A percentile compares a stretch with the other conserved stretches of the same genome.
phyloP scores from a whole-genome alignment of 2,113 vertebrate genomes.

The Balaeniceps rex region DNA sequence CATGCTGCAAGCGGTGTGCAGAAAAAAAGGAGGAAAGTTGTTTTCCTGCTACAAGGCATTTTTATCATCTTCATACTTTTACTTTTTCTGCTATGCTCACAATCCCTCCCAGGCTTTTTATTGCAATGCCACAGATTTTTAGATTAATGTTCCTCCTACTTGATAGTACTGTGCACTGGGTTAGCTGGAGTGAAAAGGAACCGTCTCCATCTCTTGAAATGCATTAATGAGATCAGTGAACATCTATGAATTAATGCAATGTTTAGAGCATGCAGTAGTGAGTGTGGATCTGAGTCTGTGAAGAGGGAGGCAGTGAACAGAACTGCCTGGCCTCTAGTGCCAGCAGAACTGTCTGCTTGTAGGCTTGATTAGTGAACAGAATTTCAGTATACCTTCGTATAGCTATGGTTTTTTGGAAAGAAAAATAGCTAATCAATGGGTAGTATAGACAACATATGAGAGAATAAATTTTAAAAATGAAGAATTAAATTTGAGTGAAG shows the following conservation, averaged over 20 bases:
- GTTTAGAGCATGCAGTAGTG: neutral
- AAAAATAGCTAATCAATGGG: neutral
- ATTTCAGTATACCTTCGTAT: neutral
- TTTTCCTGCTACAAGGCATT: neutral
- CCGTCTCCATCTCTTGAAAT: neutral
- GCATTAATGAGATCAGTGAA: neutral
- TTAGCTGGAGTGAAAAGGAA: neutral
- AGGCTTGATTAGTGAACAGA: neutral
- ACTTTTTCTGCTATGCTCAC: neutral
- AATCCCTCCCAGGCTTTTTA: neutral
- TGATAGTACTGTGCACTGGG: too few species aligned
- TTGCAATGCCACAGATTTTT: neutral
- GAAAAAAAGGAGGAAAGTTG: neutral
- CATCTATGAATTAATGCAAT: neutral
- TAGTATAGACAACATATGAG: neutral
- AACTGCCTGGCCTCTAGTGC: neutral
- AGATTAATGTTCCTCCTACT: neutral
- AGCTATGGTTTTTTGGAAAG: neutral
- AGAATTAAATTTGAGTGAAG: neutral
- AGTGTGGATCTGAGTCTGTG: neutral
- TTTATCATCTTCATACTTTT: neutral
- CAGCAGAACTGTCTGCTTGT: neutral
- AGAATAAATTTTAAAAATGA: neutral
- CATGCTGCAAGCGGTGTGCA: neutral
- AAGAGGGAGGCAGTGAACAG: neutral